These are phyloP conservation scores for Parnassius mnemosyne DNA, from an alignment of 2,888 invertebrate genomes.

Conservation along the genomic window DNA sequence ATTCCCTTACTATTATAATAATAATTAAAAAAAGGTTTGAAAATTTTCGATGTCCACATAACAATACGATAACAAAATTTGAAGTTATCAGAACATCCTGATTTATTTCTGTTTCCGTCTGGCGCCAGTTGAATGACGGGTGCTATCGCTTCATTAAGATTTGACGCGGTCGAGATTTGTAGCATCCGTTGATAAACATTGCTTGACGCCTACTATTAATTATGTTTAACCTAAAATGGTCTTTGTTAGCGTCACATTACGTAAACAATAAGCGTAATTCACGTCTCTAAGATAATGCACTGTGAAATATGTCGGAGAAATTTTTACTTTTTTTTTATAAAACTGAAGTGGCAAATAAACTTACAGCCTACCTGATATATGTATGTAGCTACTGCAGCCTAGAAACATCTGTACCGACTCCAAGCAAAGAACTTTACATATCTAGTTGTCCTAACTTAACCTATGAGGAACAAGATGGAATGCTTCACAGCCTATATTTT, in stretches of 20 bases:
- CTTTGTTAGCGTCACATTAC: background rate
- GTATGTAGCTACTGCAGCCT: too few relatives aligned
- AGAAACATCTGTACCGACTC: too few relatives aligned
- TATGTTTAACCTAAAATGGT: background rate
- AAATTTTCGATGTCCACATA: too few relatives aligned
- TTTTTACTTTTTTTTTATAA: too few relatives aligned
- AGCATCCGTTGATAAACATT: conserved; percentile 19
- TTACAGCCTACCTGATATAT: too few relatives aligned
- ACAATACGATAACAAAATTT: background rate
- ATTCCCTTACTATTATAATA: too few relatives aligned
- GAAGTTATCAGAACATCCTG: conserved; percentile 9
- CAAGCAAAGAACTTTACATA: too few relatives aligned
- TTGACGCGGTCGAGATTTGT: background rate
- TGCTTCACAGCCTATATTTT: too few relatives aligned
- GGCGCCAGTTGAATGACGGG: conserved; percentile 5
- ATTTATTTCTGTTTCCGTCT: conserved; percentile 15
- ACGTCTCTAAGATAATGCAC: background rate
- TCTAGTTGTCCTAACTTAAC: too few relatives aligned
- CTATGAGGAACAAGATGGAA: too few relatives aligned
- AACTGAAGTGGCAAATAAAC: too few relatives aligned
- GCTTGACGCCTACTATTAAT: conserved; percentile 4
- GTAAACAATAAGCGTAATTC: conserved; percentile 1
- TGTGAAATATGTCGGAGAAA: background rate
- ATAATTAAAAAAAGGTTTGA: too few relatives aligned
- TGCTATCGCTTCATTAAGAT: background rate